phyloP scores from a whole-genome alignment of 2,113 vertebrate genomes.

The Cercocebus atys region DNA sequence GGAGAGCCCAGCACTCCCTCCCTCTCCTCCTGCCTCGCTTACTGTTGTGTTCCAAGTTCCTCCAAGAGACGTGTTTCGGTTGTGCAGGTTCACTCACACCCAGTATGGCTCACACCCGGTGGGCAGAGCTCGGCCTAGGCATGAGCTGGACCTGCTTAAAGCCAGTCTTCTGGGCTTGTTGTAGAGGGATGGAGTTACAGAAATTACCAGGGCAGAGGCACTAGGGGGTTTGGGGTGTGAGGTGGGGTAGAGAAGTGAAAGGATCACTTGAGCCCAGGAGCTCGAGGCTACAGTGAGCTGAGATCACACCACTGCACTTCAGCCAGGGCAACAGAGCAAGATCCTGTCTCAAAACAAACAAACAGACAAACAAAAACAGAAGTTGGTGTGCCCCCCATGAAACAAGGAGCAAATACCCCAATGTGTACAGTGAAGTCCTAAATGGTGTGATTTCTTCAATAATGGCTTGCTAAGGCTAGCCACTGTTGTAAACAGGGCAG shows the following conservation, averaged over 20 bases:
- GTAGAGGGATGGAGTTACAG: neutral
- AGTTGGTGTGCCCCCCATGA: neutral
- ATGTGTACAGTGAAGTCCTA: neutral
- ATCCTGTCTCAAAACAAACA: too few relatives aligned
- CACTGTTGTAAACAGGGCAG: neutral
- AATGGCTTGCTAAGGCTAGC: neutral
- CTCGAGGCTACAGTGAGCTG: too few relatives aligned
- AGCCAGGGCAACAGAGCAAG: too few relatives aligned
- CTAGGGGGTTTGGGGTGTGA: neutral
- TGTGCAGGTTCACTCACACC: rapidly evolving
- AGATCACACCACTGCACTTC: too few relatives aligned
- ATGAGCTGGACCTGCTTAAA: too few relatives aligned
- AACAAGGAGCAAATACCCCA: neutral
- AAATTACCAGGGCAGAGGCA: neutral
- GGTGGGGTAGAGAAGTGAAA: neutral
- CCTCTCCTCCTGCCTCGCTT: rapidly evolving
- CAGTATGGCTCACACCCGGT: neutral
- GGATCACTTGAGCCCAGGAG: too few relatives aligned
- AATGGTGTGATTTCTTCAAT: neutral
- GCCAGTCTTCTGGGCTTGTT: neutral
- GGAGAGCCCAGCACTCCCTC: neutral
- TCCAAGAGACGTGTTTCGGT: neutral
- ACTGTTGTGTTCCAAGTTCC: neutral
- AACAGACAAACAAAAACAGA: too few relatives aligned
- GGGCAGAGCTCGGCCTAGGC: neutral